Evolutionary conservation across 2,797 vertebrate genomes (phyloP), one percentile per base, ranked within the genome.

Genomic region (Cercopithecus hamlyni): DNA sequence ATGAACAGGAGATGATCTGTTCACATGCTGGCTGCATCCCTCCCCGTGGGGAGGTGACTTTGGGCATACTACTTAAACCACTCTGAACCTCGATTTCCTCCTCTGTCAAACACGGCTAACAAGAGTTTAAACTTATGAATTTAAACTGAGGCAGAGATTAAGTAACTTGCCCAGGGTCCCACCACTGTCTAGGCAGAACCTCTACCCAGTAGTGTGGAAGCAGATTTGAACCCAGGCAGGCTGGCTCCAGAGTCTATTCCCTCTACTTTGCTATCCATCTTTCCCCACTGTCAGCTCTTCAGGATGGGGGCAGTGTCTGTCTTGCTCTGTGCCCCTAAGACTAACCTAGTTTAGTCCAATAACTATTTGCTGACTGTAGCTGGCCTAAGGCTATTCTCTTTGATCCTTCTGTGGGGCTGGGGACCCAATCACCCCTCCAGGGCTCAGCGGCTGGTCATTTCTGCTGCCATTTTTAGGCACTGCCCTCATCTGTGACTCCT

Each of bases 61-160:
- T 52, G 83, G 43, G 58, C 30, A 57, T 72, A 39, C 6, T 30
- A 88, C 52, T 55, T 43, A 41, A 41, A 57, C 72, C 27, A 61
- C 94, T 94, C 26, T 70, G 80, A 96, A 84, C 36, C 75, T 95
- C 36, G 73, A 27, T 70, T 70, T 93, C 75, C 33, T 83, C 24
- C 33, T 96, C 30, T 86, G 67, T 72, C 52, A 80, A 70, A 75
- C 6, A 45, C 26, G 33, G 77, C 33, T 48, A 55, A 79, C 15
- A 17, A 55, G 4, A 58, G 58, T 79, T 90, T 61, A 90, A 52
- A 94, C 39, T 43, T 73, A 70, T 0, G 30, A 57, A 39, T 36
- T 87, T 90, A 72, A 50, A 30, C 43, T 7, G 72, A 93, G 87
- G 72, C 43, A 64, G 85, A 87, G 36, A 48, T 61, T 33, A 33